These are phyloP conservation scores for Chamaetylas fuelleborni DNA, from an alignment of 2,113 vertebrate genomes.

Conservation along the genomic window DNA sequence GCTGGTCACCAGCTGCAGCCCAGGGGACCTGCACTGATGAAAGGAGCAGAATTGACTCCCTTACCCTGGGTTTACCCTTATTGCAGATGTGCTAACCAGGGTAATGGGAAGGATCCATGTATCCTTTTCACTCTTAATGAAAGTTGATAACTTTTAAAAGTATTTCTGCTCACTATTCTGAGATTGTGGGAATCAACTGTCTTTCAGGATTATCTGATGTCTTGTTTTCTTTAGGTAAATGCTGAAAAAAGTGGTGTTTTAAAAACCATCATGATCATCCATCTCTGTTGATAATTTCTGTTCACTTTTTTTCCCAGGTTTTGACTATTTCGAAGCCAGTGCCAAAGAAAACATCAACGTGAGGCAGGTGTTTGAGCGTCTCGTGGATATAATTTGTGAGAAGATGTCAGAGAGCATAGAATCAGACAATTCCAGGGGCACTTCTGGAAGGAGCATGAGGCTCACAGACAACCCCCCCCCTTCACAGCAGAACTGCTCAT, in stretches of 20 bases:
- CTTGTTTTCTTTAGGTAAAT: neutral
- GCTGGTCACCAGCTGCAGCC: neutral
- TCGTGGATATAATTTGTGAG: slow-evolving; percentile 96
- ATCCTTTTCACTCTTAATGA: neutral
- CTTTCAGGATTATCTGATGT: neutral
- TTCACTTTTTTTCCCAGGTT: slow-evolving; percentile 75
- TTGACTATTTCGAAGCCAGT: slow-evolving; percentile 96
- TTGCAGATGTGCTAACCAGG: neutral
- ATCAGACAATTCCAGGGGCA: slow-evolving; percentile 79
- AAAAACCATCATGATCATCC: neutral
- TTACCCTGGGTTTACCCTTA: neutral
- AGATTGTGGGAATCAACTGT: neutral
- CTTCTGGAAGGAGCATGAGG: slow-evolving; percentile 81
- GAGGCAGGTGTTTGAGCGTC: slow-evolving; percentile 93
- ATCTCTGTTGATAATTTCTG: neutral
- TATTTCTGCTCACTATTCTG: neutral
- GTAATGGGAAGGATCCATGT: neutral
- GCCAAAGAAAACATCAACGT: slow-evolving; percentile 98
- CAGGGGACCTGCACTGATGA: neutral
- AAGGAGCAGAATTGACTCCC: neutral
- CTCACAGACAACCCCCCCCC: slow-evolving; percentile 87
- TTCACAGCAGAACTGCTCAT: slow-evolving; percentile 92
- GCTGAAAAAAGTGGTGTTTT: neutral
- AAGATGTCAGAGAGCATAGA: slow-evolving; percentile 97
- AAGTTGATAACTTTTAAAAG: neutral